phyloP scores from a whole-genome alignment of 2,888 invertebrate species.

The Geophilus truncorum region DNA sequence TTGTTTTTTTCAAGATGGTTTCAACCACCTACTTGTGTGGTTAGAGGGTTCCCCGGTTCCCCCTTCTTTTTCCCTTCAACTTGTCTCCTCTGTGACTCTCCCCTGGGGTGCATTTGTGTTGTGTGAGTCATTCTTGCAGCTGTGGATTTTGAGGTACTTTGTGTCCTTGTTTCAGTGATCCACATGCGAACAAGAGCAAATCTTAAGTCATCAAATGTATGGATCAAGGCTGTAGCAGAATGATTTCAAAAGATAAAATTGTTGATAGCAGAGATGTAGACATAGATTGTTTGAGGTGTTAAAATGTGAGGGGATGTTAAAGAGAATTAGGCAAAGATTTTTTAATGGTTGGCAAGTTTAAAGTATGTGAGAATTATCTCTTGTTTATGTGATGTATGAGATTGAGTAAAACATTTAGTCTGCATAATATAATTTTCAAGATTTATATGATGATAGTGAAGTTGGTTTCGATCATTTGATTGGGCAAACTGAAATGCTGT shows the following conservation, averaged over 20 bases:
- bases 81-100: background rate
- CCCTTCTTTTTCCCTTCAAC: background rate
- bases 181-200: constrained; percentile 5
- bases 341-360: too few relatives aligned
- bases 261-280: background rate
- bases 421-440: too few relatives aligned
- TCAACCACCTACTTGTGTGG: background rate
- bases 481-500: too few relatives aligned
- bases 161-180: background rate
- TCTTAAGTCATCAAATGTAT: background rate
- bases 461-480: too few relatives aligned
- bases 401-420: too few relatives aligned
- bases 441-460: too few relatives aligned
- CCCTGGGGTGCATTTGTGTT: background rate
- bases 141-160: background rate
- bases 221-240: background rate
- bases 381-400: too few relatives aligned
- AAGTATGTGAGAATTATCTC: too few relatives aligned
- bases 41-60: background rate
- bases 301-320: too few relatives aligned
- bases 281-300: background rate
- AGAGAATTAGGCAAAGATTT: too few relatives aligned
- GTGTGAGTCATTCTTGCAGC: background rate
- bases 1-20: too few relatives aligned
- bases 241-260: background rate